Conservation (phyloP, 2,888 invertebrate genomes). For the Baronia brevicornis region DNA sequence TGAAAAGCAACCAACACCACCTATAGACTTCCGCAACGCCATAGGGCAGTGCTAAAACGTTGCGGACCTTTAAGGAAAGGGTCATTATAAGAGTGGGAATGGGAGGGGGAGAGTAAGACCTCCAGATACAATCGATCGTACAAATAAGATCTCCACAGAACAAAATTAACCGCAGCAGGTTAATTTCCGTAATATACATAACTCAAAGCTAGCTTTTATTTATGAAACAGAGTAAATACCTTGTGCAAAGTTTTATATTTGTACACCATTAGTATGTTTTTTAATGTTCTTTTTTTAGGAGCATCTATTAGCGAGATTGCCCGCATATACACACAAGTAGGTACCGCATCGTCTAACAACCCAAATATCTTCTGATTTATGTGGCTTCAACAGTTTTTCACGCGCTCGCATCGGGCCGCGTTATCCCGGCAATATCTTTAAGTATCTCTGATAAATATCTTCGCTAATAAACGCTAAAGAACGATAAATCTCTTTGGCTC, state of each 20-base stretch:
- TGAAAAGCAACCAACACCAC: no score
- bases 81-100: no score
- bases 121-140: no score
- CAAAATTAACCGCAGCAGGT: no score
- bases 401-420: conserved; percentile 31
- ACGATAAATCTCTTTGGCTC: conserved; percentile 59
- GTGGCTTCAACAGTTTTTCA: conserved; percentile 35
- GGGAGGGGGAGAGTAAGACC: no score
- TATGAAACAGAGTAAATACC: conserved; percentile 2
- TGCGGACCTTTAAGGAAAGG: no score
- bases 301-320: conserved; percentile 35
- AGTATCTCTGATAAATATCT: conserved; percentile 67
- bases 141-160: no score
- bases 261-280: conserved; percentile 5
- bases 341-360: conserved; percentile 29
- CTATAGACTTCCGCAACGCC: no score
- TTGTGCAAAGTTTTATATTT: conserved; percentile 6
- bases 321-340: conserved; percentile 3
- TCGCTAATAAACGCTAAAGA: conserved; percentile 65
- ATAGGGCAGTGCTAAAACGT: no score
- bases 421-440: conserved; percentile 53
- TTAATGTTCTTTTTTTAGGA: conserved; percentile 10
- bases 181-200: no score
- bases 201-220: no score
- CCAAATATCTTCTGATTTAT: conserved; percentile 39